phyloP scores from a whole-genome alignment of 2,888 invertebrate species.

The Caenorhabditis wallacei region DNA sequence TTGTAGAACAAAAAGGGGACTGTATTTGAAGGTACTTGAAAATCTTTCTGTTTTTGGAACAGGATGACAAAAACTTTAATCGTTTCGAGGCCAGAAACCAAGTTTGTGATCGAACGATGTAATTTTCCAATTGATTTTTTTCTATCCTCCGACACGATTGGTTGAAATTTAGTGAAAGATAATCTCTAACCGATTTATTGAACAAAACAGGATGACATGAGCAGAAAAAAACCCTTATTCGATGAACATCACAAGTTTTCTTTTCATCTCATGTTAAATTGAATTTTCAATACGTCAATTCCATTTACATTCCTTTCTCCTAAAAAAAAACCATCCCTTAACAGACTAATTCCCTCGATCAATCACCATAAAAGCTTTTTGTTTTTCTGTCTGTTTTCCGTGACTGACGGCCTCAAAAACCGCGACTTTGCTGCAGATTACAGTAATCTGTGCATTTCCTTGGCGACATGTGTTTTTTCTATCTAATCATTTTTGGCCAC shows the following conservation, averaged over 20 bases:
- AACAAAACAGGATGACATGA: constrained; percentile 17
- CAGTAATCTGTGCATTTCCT: constrained; percentile 52
- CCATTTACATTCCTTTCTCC: constrained; percentile 4
- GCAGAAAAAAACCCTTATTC: constrained; percentile 29
- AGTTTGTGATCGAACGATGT: background rate
- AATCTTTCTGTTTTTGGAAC: constrained; percentile 12
- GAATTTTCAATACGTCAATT: background rate
- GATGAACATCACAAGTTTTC: constrained; percentile 1
- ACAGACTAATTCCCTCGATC: constrained; percentile 37
- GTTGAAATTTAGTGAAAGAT: constrained; percentile 17
- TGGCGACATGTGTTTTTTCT: constrained; percentile 42
- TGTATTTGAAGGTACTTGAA: background rate
- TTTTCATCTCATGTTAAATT: background rate
- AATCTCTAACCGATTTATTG: constrained; percentile 16
- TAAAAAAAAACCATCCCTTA: background rate
- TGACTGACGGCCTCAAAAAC: background rate
- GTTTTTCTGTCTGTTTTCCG: background rate
- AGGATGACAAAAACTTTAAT: constrained; percentile 9
- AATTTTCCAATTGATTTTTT: constrained; percentile 14
- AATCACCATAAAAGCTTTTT: constrained; percentile 48
- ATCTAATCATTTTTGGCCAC: background rate
- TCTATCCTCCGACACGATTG: background rate
- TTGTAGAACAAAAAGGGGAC: background rate
- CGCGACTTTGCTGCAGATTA: constrained; percentile 27
- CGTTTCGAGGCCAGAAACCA: constrained; percentile 6